Conservation (phyloP, 2,888 invertebrate genomes). For the Gisinianus flammeolus region DNA sequence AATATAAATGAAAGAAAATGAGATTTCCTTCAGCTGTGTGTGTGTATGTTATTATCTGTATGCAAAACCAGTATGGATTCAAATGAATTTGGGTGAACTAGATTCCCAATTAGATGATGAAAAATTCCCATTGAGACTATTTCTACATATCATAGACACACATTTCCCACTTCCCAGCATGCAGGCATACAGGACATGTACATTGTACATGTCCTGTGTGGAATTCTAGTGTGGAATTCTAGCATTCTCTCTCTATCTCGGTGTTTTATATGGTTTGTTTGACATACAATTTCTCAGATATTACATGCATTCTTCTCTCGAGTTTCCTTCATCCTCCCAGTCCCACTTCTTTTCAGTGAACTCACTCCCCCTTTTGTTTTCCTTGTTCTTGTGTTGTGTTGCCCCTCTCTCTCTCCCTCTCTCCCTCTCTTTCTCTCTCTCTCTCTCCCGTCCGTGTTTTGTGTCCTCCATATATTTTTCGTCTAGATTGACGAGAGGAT, state of each 20-base stretch:
- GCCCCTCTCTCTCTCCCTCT: not conserved
- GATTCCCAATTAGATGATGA: too few relatives aligned
- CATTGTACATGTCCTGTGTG: not conserved
- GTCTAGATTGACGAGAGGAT: constrained; percentile 10
- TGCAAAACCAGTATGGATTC: too few relatives aligned
- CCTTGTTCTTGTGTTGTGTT: not conserved
- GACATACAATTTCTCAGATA: constrained; percentile 37
- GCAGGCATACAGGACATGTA: not conserved
- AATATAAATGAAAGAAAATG: too few relatives aligned
- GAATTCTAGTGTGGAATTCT: not conserved
- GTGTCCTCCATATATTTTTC: too few relatives aligned
- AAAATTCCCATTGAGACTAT: not conserved
- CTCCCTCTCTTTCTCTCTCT: not conserved
- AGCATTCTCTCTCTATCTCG: not conserved
- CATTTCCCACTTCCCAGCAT: not conserved
- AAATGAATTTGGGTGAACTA: too few relatives aligned
- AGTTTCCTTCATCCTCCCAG: not conserved
- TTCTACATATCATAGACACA: too few relatives aligned
- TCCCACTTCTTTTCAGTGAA: not conserved
- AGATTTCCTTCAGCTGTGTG: not conserved
- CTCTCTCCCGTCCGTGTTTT: not conserved
- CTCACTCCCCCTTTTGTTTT: not conserved
- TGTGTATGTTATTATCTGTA: not conserved
- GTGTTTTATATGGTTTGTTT: constrained; percentile 25
- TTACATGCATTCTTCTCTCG: constrained; percentile 42